Conservation (phyloP, 2,888 invertebrate genomes). For the Drosophila prolongata region DNA sequence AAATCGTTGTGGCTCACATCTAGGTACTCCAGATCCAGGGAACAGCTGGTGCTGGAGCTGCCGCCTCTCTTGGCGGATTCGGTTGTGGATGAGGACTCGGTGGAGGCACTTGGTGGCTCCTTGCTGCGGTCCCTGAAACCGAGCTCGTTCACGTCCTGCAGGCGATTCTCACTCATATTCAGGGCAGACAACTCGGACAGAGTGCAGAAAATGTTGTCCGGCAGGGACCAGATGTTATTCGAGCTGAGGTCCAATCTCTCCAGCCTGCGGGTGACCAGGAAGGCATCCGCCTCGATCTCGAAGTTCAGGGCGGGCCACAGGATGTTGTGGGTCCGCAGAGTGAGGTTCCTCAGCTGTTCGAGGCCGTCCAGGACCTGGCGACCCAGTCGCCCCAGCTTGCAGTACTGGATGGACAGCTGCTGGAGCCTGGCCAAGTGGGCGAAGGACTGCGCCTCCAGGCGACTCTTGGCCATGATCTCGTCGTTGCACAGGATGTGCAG, state of each 20-base stretch:
- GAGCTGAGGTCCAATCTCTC: slow-evolving; percentile 93
- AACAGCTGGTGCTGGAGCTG: slow-evolving; percentile 85
- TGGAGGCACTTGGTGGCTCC: slow-evolving; percentile 47
- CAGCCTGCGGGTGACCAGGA: slow-evolving; percentile 90
- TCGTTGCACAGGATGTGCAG: slow-evolving; percentile 92
- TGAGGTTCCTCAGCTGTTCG: slow-evolving; percentile 92
- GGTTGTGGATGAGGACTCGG: slow-evolving; percentile 44
- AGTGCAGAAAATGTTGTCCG: slow-evolving; percentile 93
- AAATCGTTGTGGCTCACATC: slow-evolving; percentile 95
- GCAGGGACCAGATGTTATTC: slow-evolving; percentile 95
- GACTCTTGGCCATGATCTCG: slow-evolving; percentile 91
- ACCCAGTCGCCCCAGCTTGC: slow-evolving; percentile 94
- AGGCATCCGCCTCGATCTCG: slow-evolving; percentile 92
- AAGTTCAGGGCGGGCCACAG: slow-evolving; percentile 94
- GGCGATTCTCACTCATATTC: slow-evolving; percentile 94
- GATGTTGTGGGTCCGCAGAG: slow-evolving; percentile 93
- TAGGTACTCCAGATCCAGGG: slow-evolving; percentile 91
- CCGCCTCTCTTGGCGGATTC: slow-evolving; percentile 46
- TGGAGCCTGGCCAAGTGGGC: slow-evolving; percentile 92
- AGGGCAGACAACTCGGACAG: slow-evolving; percentile 91
- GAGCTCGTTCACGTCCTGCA: slow-evolving; percentile 94
- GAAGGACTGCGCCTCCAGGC: slow-evolving; percentile 91
- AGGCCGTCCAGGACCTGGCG: slow-evolving; percentile 92
- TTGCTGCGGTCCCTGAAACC: slow-evolving; percentile 90
- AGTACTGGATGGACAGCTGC: slow-evolving; percentile 92